phyloP scores from a whole-genome alignment of 2,797 vertebrate genomes.

The Nannoperca australis region DNA sequence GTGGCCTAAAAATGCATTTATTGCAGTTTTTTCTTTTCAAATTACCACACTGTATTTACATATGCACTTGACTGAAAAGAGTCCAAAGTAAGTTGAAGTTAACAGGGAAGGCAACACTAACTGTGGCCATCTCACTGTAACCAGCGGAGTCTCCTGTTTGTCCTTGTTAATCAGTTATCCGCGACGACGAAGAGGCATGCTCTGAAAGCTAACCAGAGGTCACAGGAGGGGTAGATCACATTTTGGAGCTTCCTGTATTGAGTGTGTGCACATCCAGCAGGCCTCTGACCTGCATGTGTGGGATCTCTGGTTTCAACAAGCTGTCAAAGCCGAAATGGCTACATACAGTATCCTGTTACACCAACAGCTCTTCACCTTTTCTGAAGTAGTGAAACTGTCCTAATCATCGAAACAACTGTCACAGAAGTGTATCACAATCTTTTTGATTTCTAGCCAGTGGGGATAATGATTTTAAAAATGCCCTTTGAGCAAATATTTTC shows the following conservation, averaged over 20 bases:
- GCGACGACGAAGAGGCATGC: not conserved
- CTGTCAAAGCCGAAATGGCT: slow-evolving; percentile 5
- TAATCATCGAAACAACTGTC: not conserved
- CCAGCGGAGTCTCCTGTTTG: slow-evolving; percentile 2
- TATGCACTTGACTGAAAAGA: not conserved
- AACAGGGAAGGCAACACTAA: not conserved
- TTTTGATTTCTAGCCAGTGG: not conserved
- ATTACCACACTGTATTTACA: not conserved
- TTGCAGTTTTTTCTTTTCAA: not conserved
- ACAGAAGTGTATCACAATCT: not conserved
- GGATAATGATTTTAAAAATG: not conserved
- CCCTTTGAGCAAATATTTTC: not conserved
- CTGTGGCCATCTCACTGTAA: not conserved
- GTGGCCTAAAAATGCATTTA: not conserved
- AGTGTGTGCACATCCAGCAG: slow-evolving; percentile 5
- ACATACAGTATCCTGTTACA: slow-evolving; percentile 22
- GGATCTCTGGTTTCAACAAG: slow-evolving; percentile 37
- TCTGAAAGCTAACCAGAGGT: slow-evolving; percentile 15
- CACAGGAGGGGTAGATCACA: not conserved
- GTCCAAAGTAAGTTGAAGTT: not conserved
- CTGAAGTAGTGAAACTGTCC: not conserved
- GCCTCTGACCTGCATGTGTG: slow-evolving; percentile 17
- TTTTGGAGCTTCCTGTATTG: not conserved
- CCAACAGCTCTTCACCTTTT: not conserved
- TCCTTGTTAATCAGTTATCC: slow-evolving; percentile 25